Base-by-base conservation (phyloP, 2,113 vertebrate genomes). In the Rhipidura dahli region DNA sequence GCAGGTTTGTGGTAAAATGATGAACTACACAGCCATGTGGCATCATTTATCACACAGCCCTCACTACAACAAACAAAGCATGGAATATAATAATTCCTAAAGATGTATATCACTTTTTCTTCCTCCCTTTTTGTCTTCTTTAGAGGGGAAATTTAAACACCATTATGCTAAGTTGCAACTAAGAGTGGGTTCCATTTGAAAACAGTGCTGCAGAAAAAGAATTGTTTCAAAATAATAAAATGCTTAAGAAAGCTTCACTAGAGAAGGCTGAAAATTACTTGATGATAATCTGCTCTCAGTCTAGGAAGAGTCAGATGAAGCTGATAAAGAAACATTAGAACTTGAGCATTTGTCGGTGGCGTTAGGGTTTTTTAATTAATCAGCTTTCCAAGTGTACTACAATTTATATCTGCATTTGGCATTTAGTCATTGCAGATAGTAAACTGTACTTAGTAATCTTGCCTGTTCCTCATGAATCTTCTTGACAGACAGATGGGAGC, bases 401-500 rank as follows among this genome's bases (percentile, higher is more conserved):
- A 87, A 70, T 73, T 92, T 91, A 37, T 90, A 88, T 86, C 84
- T 88, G 30, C 6, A 6, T 90, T 73, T 90, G 79, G 68, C 63
- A 88, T 91, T 92, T 88, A 59, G 92, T 83, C 79, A 73, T 14
- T 83, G 60, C 21, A 90, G 86, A 86, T 20, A 94, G 76, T 80
- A 89, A 93, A 90, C 83, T 54, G 37, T 83, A 80, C 63, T 94
- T 80, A 91, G 75, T 51, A 85, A 80, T 85, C 88, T 72, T 86
- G 33, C 71, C 33, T 73, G 65, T 83, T 94, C 78, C 75, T 93
- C 71, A 49, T 83, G 76, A 68, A 66, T 81, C 71, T 96, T 90
- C 82, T 86, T 96, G 92, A 93, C 79, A 94, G 71, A 83, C 59
- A 57, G 50, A 87, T 1, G 2, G 60, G 71, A 92, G 60, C 50